A percentile compares a stretch with the other conserved stretches of the same genome.
These are phyloP conservation scores for Nomada fucata DNA, from an alignment of 2,888 invertebrate genomes.

Conservation along the genomic window DNA sequence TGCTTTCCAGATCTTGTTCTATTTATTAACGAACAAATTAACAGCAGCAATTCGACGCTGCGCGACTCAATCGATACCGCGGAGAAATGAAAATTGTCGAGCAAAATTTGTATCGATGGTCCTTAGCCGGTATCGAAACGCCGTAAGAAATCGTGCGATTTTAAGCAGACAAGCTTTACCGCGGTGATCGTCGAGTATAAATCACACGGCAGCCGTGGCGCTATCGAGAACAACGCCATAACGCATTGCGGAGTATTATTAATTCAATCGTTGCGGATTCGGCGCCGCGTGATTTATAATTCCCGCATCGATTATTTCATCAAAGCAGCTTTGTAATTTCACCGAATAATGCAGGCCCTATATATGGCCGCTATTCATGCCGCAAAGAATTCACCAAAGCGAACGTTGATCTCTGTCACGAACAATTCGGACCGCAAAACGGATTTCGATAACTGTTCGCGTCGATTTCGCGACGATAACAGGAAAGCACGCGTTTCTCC, in stretches of 20 bases:
- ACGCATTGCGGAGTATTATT: conserved; percentile 43
- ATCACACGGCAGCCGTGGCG: neutral
- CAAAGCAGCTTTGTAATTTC: conserved; percentile 36
- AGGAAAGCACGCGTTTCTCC: conserved; percentile 1
- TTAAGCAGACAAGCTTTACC: neutral
- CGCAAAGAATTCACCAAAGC: conserved; percentile 22
- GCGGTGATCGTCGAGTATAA: neutral
- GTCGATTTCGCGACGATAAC: neutral
- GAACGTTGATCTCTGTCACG: neutral
- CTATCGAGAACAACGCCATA: conserved; percentile 6
- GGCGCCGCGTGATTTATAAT: conserved; percentile 30
- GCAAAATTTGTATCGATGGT: neutral
- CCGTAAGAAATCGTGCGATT: conserved; percentile 5
- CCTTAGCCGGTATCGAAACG: neutral
- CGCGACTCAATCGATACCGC: too few species aligned
- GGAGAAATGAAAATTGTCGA: neutral
- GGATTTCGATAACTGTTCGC: conserved; percentile 6
- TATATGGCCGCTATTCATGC: neutral
- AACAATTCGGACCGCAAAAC: conserved; percentile 3
- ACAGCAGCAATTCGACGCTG: too few species aligned
- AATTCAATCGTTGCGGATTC: conserved; percentile 42
- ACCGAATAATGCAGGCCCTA: conserved; percentile 14
- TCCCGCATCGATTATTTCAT: conserved; percentile 44
- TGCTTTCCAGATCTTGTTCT: too few species aligned
- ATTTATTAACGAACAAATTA: too few species aligned